Evolutionary conservation across 2,888 invertebrate genomes (phyloP), one percentile per base, ranked within the genome.

Genomic region (Eristalis tenax): DNA sequence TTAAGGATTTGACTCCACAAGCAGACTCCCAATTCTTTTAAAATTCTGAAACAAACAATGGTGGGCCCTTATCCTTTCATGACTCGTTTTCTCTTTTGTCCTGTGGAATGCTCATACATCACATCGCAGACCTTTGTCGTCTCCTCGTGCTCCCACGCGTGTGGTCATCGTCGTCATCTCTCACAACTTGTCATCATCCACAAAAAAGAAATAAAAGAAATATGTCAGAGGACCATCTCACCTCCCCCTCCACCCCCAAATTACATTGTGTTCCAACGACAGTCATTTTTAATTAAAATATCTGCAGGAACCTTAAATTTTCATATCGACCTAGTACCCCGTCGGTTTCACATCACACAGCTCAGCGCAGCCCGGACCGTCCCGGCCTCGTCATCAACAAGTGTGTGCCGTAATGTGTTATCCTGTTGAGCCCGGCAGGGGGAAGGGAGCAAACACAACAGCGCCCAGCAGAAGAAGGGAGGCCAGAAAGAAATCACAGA

Each of bases 231-330:
- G 26, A 18, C 15, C 11, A 13, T 6, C 13, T 13, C 8, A 0
- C 23, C 23, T 22, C 11, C 18, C 11, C 15, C 22, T 8, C 3
- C 13, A 11, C 11, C 22, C 35, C 6, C 4, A 77, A 68, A 40
- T 68, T 35, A 18, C 50, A 56, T 35, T 71, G 66, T 28, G 26
- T 2, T 26, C 13, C 71, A 77, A 77, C 56, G 22, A 56, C 43
- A 63, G 26, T 66, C 35, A 32, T 50, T 71, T 84, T 84, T 78
- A 74, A 86, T 78, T 86, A 70, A 86, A 82, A 69, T 74, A 69
- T 66, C 59, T 74, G 28, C 65, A 81, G 28, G 43, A 78, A 80
- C 77, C 77, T 77, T 69, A 77, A 85, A 70, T 77, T 73, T 40
- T 63, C 75, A 26, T 57, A 56, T 70, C 82, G 85, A 78, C 82